A percentile compares a stretch with the other conserved stretches of the same genome.
These are phyloP conservation scores for Sphaeramia orbicularis DNA, from an alignment of 2,797 vertebrate species.

Conservation along the genomic window DNA sequence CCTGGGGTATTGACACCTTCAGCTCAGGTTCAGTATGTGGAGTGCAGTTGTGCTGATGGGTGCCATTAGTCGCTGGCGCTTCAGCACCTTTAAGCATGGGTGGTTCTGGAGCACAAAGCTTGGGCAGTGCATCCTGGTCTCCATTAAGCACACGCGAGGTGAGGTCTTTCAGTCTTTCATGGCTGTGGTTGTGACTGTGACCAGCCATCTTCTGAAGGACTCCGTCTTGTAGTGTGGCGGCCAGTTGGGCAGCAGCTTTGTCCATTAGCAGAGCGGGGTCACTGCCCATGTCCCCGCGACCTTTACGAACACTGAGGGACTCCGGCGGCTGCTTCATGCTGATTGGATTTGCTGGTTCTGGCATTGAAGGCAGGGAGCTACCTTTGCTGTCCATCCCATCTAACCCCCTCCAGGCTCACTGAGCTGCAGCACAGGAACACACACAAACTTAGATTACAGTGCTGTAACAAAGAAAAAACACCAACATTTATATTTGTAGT, in stretches of 20 bases:
- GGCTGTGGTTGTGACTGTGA: constrained; percentile 87
- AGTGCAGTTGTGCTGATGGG: constrained; percentile 86
- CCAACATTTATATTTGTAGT: background rate
- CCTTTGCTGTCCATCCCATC: constrained; percentile 90
- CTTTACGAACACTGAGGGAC: constrained; percentile 86
- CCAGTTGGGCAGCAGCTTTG: constrained; percentile 89
- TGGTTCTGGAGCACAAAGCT: constrained; percentile 85
- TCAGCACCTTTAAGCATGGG: constrained; percentile 88
- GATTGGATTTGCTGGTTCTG: constrained; percentile 87
- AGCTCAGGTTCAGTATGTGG: constrained; percentile 87
- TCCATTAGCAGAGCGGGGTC: constrained; percentile 92
- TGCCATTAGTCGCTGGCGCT: constrained; percentile 80
- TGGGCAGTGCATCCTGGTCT: constrained; percentile 88
- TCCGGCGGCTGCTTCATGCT: constrained; percentile 97
- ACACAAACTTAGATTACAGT: constrained; percentile 40
- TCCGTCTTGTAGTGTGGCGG: constrained; percentile 91
- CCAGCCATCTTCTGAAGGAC: constrained; percentile 92
- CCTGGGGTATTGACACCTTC: constrained; percentile 93
- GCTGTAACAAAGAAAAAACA: constrained; percentile 9
- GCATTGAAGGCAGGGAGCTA: constrained; percentile 89
- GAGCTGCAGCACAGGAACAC: constrained; percentile 74
- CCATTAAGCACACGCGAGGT: constrained; percentile 95
- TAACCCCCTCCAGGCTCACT: constrained; percentile 77
- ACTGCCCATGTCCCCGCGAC: constrained; percentile 88
- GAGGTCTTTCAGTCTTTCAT: constrained; percentile 93